phyloP scores from a whole-genome alignment of 2,113 vertebrate genomes.

The Alethe castanea region DNA sequence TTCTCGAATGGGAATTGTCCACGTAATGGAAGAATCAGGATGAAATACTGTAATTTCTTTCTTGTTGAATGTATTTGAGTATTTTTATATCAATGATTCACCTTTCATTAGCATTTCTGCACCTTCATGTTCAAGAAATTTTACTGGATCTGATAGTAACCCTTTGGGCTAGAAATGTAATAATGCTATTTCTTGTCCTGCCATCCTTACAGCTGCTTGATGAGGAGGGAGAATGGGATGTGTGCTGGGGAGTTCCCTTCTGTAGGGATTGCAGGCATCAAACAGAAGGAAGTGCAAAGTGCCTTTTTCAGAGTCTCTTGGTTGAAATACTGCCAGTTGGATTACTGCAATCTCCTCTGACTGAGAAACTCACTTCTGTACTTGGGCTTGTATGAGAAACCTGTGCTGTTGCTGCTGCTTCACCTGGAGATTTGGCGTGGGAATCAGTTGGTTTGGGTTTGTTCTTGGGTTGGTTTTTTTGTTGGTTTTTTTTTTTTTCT shows the following conservation, averaged over 20 bases:
- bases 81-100: constrained; percentile 1
- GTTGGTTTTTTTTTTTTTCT: too few relatives aligned
- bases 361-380: background rate
- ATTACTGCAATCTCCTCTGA: background rate
- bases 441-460: background rate
- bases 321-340: background rate
- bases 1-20: background rate
- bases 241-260: background rate
- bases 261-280: accelerated
- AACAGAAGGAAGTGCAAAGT: background rate
- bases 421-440: background rate
- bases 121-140: background rate
- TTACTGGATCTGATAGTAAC: background rate
- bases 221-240: background rate
- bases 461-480: background rate
- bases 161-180: background rate
- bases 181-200: background rate
- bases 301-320: background rate
- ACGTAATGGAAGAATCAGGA: background rate
- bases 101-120: background rate
- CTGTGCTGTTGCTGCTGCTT: background rate
- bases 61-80: background rate
- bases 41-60: background rate
- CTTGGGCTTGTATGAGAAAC: background rate
- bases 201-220: background rate